Conservation (phyloP, 2,888 invertebrate genomes). For the Dynastes tityus region DNA sequence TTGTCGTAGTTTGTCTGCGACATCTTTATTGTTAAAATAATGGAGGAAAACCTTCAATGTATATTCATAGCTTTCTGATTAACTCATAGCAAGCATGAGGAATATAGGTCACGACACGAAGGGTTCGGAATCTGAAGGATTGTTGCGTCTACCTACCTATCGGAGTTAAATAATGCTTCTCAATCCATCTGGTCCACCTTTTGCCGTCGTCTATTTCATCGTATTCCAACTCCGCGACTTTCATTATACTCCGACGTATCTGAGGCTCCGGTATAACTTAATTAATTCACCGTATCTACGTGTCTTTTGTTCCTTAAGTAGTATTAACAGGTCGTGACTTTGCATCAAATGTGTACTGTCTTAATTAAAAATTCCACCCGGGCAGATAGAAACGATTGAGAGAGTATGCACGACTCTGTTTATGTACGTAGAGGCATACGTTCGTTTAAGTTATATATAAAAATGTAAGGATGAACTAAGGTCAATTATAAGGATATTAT, state of each 20-base stretch:
- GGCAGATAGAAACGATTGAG: not conserved
- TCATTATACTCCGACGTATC: slow-evolving; percentile 61
- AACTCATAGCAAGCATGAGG: slow-evolving; percentile 55
- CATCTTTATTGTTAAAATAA: slow-evolving; percentile 32
- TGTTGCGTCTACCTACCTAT: slow-evolving; percentile 9
- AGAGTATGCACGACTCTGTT: not conserved
- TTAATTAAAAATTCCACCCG: slow-evolving; percentile 49
- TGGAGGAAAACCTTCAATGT: slow-evolving; percentile 51
- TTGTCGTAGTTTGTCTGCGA: not conserved
- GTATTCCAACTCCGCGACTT: slow-evolving; percentile 54
- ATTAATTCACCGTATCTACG: slow-evolving; percentile 64
- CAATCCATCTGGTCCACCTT: slow-evolving; percentile 39
- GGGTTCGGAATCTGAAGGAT: not conserved
- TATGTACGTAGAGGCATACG: not conserved
- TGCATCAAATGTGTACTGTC: slow-evolving; percentile 58
- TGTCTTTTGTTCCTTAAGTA: slow-evolving; percentile 64
- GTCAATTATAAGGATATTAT: no score
- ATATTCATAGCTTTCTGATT: slow-evolving; percentile 59
- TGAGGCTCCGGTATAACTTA: slow-evolving; percentile 60
- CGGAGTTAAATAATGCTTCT: slow-evolving; percentile 30
- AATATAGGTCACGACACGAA: not conserved
- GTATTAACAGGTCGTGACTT: slow-evolving; percentile 64
- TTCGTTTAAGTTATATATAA: not conserved
- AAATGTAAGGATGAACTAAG: not conserved
- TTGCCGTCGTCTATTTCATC: slow-evolving; percentile 52